phyloP scores from a whole-genome alignment of 92 coral and sea anemone species.

The Umimayanthus kanabou region DNA sequence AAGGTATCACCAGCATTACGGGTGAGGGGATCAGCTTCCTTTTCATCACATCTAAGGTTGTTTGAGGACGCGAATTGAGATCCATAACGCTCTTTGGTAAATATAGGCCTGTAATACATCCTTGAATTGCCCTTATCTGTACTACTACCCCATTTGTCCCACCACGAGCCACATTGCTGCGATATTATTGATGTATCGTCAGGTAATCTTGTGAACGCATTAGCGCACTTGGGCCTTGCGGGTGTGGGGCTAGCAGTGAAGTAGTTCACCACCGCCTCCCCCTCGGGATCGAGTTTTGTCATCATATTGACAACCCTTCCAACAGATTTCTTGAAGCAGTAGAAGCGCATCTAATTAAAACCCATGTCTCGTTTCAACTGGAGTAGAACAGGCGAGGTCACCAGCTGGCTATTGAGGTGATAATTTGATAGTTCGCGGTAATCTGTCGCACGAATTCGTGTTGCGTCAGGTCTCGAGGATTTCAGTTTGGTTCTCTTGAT shows the following conservation, averaged over 20 bases:
- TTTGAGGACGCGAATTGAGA: too few relatives aligned
- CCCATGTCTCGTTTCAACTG: conserved; percentile 1
- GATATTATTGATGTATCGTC: not conserved
- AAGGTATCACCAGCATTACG: too few relatives aligned
- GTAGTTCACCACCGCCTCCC: not conserved
- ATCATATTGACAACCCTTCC: not conserved
- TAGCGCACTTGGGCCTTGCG: not conserved
- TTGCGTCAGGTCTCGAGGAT: not conserved
- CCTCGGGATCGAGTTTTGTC: not conserved
- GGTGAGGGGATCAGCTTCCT: too few relatives aligned
- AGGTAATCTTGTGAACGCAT: not conserved
- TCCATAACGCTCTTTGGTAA: too few relatives aligned
- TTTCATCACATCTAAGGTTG: too few relatives aligned
- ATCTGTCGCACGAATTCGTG: not conserved
- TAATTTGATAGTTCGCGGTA: not conserved
- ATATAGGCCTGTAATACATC: too few relatives aligned
- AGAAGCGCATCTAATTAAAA: not conserved
- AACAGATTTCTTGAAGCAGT: not conserved
- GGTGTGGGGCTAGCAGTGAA: not conserved
- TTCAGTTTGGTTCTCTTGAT: not conserved
- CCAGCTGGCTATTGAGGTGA: not conserved
- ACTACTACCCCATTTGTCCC: not conserved
- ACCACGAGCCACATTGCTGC: not conserved
- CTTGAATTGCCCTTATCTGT: not conserved
- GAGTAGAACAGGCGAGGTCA: not conserved